A percentile compares a stretch with the other conserved stretches of the same genome.
Conservation (phyloP, 2,113 vertebrate species). For the Corydoras maculifer region DNA sequence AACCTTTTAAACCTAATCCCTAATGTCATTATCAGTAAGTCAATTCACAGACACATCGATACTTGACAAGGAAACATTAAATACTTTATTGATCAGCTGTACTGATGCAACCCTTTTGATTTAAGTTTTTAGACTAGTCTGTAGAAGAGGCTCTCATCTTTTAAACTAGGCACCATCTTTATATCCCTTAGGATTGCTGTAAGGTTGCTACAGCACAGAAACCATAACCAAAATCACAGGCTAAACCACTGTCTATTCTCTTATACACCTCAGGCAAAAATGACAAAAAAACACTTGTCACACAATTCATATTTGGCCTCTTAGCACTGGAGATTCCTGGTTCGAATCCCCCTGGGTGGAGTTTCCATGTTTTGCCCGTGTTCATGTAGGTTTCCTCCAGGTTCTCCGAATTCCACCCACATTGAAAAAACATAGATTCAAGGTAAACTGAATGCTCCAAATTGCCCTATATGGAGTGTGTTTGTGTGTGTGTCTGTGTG, state of each 20-base stretch:
- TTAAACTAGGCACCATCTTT: not conserved
- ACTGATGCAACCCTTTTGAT: not conserved
- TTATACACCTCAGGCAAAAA: not conserved
- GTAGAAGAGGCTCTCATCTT: not conserved
- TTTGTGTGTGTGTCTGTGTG: no score
- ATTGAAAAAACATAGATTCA: no score
- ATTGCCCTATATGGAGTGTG: no score
- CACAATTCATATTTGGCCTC: no score
- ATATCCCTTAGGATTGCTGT: not conserved
- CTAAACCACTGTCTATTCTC: not conserved
- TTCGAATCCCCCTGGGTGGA: no score
- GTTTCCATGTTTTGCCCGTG: no score
- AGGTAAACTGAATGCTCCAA: no score
- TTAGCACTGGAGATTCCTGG: no score
- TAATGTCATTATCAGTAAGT: slow-evolving; percentile 26
- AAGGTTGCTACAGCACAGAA: not conserved
- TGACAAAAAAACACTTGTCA: not conserved
- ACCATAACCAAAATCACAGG: not conserved
- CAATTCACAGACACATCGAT: slow-evolving; percentile 14
- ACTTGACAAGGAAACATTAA: slow-evolving; percentile 26
- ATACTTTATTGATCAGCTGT: slow-evolving; percentile 19
- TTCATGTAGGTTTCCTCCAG: no score
- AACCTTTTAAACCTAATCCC: slow-evolving; percentile 26
- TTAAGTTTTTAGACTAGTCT: not conserved
- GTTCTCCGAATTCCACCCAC: no score